phyloP scores from a whole-genome alignment of 2,113 vertebrate species.

The Syrmaticus mikado region DNA sequence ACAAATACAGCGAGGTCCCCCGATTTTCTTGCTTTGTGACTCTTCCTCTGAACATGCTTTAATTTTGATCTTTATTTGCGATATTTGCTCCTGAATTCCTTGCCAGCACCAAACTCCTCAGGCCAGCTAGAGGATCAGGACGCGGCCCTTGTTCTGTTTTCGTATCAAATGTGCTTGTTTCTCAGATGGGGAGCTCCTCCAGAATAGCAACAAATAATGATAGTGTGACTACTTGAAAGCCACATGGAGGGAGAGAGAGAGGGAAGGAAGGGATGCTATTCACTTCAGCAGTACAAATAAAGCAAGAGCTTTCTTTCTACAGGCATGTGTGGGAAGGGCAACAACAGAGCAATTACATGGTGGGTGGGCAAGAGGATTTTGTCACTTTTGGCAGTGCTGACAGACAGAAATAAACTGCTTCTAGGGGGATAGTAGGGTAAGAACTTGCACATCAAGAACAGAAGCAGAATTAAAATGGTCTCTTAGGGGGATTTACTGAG shows the following conservation, averaged over 20 bases:
- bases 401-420: slow-evolving; percentile 74
- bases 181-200: slow-evolving; percentile 14
- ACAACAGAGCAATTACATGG: slow-evolving; percentile 71
- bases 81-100: neutral
- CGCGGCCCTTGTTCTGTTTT: neutral
- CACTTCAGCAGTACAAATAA: slow-evolving; percentile 49
- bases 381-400: slow-evolving; percentile 68
- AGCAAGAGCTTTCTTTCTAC: slow-evolving; percentile 45
- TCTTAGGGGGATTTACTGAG: slow-evolving; percentile 52
- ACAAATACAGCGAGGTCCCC: neutral
- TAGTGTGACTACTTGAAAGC: slow-evolving; percentile 51
- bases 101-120: neutral
- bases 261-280: slow-evolving; percentile 56
- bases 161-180: neutral
- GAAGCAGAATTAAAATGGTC: slow-evolving; percentile 65
- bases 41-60: neutral
- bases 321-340: slow-evolving; percentile 69
- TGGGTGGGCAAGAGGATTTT: slow-evolving; percentile 71
- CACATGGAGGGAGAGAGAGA: slow-evolving; percentile 40
- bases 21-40: neutral
- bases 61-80: neutral
- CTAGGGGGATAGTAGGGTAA: slow-evolving; percentile 54
- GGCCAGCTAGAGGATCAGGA: neutral
- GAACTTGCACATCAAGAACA: slow-evolving; percentile 64
- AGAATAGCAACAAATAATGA: slow-evolving; percentile 43